These are phyloP conservation scores for Lasioglossum albipes DNA, from an alignment of 1,140 invertebrate genomes.

Conservation along the genomic window DNA sequence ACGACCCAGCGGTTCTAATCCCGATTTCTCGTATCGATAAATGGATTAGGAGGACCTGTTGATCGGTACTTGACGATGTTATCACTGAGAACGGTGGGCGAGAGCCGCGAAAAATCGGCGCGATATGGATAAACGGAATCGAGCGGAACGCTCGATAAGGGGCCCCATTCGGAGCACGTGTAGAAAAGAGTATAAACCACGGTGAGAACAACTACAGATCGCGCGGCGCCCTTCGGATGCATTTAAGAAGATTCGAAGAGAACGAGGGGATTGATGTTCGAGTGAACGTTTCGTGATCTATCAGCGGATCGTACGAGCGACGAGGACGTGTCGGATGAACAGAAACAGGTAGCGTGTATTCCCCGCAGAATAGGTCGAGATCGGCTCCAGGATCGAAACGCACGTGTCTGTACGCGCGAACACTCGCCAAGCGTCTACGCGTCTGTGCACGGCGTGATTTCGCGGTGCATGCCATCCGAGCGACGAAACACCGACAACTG, in stretches of 20 bases:
- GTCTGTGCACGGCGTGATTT: conserved; percentile 39
- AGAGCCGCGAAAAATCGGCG: neutral
- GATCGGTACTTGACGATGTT: neutral
- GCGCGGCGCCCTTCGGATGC: too few species aligned
- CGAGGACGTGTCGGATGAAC: neutral
- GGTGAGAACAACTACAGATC: neutral
- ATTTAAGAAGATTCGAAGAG: too few species aligned
- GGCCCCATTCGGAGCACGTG: neutral
- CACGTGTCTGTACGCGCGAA: conserved; percentile 36
- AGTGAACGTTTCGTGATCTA: too few species aligned
- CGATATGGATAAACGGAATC: neutral
- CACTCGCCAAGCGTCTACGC: conserved; percentile 33
- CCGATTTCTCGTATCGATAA: neutral
- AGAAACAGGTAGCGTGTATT: neutral
- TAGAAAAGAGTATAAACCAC: neutral
- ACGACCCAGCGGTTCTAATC: neutral
- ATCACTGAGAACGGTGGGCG: neutral
- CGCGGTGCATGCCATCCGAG: conserved; percentile 21
- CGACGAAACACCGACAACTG: conserved; percentile 56
- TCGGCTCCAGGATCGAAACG: conserved; percentile 13
- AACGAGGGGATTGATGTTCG: too few species aligned
- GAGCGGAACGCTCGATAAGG: neutral
- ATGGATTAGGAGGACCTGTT: neutral
- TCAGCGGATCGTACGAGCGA: neutral
- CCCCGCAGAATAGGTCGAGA: neutral